Evolutionary conservation across 1,140 invertebrate genomes (phyloP).

Genomic region (Wiebesia pumilae): DNA sequence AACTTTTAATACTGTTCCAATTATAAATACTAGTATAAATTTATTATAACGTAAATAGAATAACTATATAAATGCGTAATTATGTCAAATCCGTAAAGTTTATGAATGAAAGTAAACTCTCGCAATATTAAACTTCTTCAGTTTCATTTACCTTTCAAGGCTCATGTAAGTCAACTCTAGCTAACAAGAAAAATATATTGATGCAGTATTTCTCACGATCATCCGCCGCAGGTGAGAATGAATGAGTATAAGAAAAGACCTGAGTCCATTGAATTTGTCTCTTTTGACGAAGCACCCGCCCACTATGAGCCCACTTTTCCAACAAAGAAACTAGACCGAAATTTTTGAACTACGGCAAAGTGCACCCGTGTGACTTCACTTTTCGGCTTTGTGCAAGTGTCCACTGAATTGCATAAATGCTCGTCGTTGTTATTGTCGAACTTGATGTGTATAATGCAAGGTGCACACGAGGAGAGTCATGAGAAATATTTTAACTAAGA

Average conservation of each 20-base stretch:
- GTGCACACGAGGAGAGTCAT: constrained; percentile 5
- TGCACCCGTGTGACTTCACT: constrained; percentile 48
- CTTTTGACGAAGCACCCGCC: constrained; percentile 64
- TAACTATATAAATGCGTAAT: too few species aligned
- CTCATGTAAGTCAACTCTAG: neutral
- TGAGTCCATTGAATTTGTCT: constrained; percentile 63
- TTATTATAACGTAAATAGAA: too few species aligned
- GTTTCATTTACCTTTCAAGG: neutral
- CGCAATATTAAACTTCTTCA: neutral
- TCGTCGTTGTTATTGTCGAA: neutral
- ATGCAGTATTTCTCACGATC: constrained; percentile 60
- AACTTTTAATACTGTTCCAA: too few species aligned
- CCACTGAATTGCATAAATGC: neutral
- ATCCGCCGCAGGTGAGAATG: constrained; percentile 60
- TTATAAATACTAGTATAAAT: too few species aligned
- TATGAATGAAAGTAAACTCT: neutral
- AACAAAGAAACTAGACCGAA: constrained; percentile 49
- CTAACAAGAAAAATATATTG: neutral
- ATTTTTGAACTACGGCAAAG: constrained; percentile 36
- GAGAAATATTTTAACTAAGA: constrained; percentile 16
- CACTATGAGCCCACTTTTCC: constrained; percentile 65
- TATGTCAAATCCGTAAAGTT: too few species aligned
- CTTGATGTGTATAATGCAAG: constrained; percentile 1
- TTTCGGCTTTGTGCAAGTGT: neutral
- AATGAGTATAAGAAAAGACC: constrained; percentile 51